Evolutionary conservation across 2,888 invertebrate species (phyloP), one percentile per base, ranked within the genome.

Genomic region (Nemotelus nigrinus): DNA sequence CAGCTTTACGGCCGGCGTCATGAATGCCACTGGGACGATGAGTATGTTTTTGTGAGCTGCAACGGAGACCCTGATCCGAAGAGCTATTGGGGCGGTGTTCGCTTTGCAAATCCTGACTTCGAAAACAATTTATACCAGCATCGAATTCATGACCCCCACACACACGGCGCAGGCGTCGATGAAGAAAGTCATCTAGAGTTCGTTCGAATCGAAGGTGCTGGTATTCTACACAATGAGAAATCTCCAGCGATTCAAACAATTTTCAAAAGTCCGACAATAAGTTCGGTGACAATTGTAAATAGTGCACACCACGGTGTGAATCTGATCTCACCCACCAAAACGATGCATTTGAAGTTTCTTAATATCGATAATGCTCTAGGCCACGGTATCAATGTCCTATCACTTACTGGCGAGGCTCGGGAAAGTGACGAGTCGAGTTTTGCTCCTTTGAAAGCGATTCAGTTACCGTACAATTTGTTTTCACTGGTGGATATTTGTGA

Each of bases 401-500:
- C 97, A 0, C 88, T 99, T 77, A 97, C 96, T 70, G 98, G 98
- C 2, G 98, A 98, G 88, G 95, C 96, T 0, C 91, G 95, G 76
- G 95, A 95, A 84, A 93, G 94, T 0, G 93, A 93, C 43, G 92
- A 94, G 84, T 94, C 97, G 8, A 96, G 97, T 81, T 98, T 97
- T 83, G 91, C 91, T 1, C 98, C 98, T 0, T 87, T 98, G 3
- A 93, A 92, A 82, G 91, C 93, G 78, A 88, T 96, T 1, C 93
- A 93, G 83, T 89, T 97, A 7, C 97, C 98, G 0, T 97, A 97
- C 84, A 92, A 96, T 83, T 87, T 97, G 57, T 98, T 97, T 87
- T 97, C 99, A 48, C 88, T 99, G 83, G 92, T 99, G 25, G 97
- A 99, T 82, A 97, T 99, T 81, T 99, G 99, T 86, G 97, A 98